Evolutionary conservation across 2,888 invertebrate genomes (phyloP).

Genomic region (Corythucha ciliata): DNA sequence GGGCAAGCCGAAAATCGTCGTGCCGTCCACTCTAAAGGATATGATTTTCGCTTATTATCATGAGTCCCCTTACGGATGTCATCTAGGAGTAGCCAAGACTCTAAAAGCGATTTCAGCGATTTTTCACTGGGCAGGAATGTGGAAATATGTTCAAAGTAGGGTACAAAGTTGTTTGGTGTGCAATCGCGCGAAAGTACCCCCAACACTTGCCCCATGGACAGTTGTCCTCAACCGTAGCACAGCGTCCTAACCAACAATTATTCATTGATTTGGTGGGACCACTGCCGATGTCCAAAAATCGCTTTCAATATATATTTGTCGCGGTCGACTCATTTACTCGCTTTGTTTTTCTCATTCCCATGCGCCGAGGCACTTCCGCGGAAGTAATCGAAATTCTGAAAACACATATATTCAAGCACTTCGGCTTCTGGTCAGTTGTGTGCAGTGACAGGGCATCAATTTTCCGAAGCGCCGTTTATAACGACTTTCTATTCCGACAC

Average conservation of each 20-base stretch:
- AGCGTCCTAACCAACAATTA: constrained; percentile 5
- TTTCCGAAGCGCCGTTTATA: background rate
- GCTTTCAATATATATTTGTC: constrained; percentile 3
- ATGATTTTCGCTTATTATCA: too few relatives aligned
- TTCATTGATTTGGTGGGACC: background rate
- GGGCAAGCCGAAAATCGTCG: too few relatives aligned
- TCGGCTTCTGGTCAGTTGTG: constrained; percentile 3
- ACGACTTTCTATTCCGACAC: constrained; percentile 1
- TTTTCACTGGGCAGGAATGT: too few relatives aligned
- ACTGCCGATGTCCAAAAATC: background rate
- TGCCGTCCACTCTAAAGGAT: too few relatives aligned
- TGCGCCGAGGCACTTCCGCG: background rate
- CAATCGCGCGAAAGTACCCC: too few relatives aligned
- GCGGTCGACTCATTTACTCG: constrained; percentile 3
- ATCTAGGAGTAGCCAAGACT: too few relatives aligned
- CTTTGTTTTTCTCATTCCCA: constrained; percentile 9
- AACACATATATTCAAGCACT: background rate
- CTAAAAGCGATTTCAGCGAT: too few relatives aligned
- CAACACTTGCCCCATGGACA: too few relatives aligned
- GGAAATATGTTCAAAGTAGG: too few relatives aligned
- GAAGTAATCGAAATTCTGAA: too few relatives aligned
- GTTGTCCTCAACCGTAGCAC: background rate
- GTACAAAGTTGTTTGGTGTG: too few relatives aligned
- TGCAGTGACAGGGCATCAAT: background rate
- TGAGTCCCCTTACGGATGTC: too few relatives aligned